Conservation (phyloP, 2,113 vertebrate species). For the Morone saxatilis region DNA sequence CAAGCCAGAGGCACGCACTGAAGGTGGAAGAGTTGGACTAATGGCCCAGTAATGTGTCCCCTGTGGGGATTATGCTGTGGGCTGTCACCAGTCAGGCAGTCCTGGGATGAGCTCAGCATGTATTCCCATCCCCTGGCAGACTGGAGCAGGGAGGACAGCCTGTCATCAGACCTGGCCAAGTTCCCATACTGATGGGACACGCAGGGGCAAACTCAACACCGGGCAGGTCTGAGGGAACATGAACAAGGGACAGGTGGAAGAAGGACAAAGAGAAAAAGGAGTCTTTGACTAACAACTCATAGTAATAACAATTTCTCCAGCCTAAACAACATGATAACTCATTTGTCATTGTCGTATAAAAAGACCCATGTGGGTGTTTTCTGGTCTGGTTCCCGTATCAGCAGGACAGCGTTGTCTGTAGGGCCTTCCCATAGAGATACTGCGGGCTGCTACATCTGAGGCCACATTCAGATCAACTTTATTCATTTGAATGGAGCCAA, state of each 20-base stretch:
- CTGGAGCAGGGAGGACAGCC: conserved; percentile 38
- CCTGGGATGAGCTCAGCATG: conserved; percentile 69
- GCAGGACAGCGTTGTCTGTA: not conserved
- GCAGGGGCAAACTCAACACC: conserved; percentile 10
- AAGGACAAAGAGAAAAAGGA: conserved; percentile 5
- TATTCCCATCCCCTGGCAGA: conserved; percentile 69
- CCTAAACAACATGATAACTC: not conserved
- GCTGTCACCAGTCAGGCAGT: conserved; percentile 59
- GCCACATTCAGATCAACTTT: not conserved
- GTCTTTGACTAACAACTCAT: not conserved
- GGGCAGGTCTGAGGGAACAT: not conserved
- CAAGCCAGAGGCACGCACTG: conserved; percentile 8
- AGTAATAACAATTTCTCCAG: not conserved
- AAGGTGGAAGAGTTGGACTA: conserved; percentile 56
- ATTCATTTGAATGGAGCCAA: not conserved
- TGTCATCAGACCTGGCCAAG: conserved; percentile 30
- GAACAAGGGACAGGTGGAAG: conserved; percentile 29
- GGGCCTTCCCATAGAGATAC: not conserved
- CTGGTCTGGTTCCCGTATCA: not conserved
- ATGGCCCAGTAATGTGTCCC: conserved; percentile 61
- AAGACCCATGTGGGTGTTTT: not conserved
- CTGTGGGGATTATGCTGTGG: conserved; percentile 43
- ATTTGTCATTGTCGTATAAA: not conserved
- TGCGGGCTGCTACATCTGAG: not conserved
- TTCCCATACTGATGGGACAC: conserved; percentile 28